phyloP scores from a whole-genome alignment of 2,113 vertebrate genomes.

The Hymenochirus boettgeri region DNA sequence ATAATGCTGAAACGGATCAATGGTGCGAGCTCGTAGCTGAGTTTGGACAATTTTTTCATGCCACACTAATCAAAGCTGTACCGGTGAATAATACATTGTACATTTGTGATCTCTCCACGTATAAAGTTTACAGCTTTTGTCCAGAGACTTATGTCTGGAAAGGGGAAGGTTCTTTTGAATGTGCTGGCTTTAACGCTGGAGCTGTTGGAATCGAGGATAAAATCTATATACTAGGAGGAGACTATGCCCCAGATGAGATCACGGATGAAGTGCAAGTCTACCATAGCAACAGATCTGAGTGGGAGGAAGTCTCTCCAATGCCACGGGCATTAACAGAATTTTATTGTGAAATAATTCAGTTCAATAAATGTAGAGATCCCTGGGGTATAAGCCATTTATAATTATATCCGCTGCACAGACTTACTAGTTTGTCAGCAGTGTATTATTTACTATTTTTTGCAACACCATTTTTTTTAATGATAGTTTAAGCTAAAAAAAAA shows the following conservation, averaged over 20 bases:
- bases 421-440: not conserved
- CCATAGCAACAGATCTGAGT: constrained; percentile 83
- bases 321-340: constrained; percentile 92
- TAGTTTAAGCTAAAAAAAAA: no score
- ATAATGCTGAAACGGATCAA: constrained; percentile 80
- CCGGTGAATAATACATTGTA: constrained; percentile 82
- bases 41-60: constrained; percentile 94
- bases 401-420: constrained; percentile 22
- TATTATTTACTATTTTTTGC: no score
- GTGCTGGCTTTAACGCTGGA: constrained; percentile 94
- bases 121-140: constrained; percentile 96
- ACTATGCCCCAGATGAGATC: constrained; percentile 95
- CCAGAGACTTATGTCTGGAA: constrained; percentile 92
- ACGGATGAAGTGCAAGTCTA: constrained; percentile 95
- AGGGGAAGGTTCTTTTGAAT: constrained; percentile 92
- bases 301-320: constrained; percentile 95
- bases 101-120: constrained; percentile 94
- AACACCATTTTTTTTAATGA: no score
- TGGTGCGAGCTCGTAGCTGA: constrained; percentile 93
- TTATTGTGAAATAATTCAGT: constrained; percentile 90
- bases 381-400: constrained; percentile 68
- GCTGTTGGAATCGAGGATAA: constrained; percentile 84
- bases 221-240: constrained; percentile 94
- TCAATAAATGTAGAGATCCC: constrained; percentile 87
- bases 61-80: constrained; percentile 89